Conservation (phyloP, 2,113 vertebrate species). For the Montifringilla adamsi region DNA sequence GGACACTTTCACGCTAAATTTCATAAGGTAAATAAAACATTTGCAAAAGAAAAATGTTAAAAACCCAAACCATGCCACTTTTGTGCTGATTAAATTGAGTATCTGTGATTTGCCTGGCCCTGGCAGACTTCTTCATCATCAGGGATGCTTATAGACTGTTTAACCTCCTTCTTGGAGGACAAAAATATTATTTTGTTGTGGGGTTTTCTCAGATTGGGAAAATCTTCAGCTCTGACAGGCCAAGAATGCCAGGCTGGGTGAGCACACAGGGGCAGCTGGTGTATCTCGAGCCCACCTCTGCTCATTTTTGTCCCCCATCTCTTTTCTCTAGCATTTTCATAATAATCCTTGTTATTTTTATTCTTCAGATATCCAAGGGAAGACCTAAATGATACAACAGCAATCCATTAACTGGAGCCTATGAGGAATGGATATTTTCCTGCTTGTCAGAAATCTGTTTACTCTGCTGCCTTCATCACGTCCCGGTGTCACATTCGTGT, state of each 20-base stretch:
- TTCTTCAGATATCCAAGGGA: background rate
- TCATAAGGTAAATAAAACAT: background rate
- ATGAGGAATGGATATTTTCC: background rate
- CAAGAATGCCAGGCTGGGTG: background rate
- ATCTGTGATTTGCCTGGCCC: background rate
- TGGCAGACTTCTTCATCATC: background rate
- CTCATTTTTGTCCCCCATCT: background rate
- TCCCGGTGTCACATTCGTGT: accelerated
- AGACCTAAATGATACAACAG: background rate
- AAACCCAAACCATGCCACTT: background rate
- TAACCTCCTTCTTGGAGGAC: background rate
- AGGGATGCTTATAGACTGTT: background rate
- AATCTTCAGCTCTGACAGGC: background rate
- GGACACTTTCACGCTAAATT: background rate
- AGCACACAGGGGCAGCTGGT: background rate
- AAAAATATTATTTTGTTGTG: background rate
- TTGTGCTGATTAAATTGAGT: background rate
- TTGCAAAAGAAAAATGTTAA: background rate
- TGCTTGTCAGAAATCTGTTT: background rate
- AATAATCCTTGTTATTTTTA: background rate
- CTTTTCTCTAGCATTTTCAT: background rate
- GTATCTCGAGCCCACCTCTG: background rate
- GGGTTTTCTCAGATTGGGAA: background rate
- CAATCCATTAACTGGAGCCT: background rate
- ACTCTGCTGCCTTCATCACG: background rate